phyloP scores from a whole-genome alignment of 2,113 vertebrate species.

The Pycnonotus jocosus region DNA sequence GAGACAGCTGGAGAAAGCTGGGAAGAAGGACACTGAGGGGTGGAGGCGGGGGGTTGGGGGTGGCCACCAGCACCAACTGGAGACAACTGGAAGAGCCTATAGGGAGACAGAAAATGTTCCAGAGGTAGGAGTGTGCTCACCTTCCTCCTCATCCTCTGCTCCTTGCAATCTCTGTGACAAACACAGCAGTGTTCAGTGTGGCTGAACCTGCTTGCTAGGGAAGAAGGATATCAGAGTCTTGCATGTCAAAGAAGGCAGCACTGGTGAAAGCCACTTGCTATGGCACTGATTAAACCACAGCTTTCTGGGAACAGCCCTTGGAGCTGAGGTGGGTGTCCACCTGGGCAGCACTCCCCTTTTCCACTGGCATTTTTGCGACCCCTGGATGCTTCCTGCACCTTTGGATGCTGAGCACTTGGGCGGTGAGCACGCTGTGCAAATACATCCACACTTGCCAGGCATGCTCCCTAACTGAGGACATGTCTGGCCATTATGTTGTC shows the following conservation, averaged over 20 bases:
- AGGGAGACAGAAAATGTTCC: background rate
- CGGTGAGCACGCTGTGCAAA: fast-evolving
- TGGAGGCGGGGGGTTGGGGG: too few relatives aligned
- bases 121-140: background rate
- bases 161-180: background rate
- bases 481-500: background rate
- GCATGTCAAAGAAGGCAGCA: background rate
- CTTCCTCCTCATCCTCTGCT: background rate
- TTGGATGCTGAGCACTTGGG: background rate
- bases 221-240: background rate
- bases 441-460: background rate
- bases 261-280: background rate
- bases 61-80: background rate
- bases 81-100: background rate
- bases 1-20: background rate
- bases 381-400: fast-evolving
- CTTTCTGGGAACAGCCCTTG: background rate
- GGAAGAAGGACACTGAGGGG: background rate
- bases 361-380: background rate
- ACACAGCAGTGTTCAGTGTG: background rate
- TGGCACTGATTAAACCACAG: background rate
- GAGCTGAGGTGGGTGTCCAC: background rate
- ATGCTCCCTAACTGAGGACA: background rate
- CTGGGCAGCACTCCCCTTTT: background rate
- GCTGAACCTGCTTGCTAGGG: background rate